These are phyloP conservation scores for Drosophila bunnanda DNA, from an alignment of 2,888 invertebrate genomes.

Conservation along the genomic window DNA sequence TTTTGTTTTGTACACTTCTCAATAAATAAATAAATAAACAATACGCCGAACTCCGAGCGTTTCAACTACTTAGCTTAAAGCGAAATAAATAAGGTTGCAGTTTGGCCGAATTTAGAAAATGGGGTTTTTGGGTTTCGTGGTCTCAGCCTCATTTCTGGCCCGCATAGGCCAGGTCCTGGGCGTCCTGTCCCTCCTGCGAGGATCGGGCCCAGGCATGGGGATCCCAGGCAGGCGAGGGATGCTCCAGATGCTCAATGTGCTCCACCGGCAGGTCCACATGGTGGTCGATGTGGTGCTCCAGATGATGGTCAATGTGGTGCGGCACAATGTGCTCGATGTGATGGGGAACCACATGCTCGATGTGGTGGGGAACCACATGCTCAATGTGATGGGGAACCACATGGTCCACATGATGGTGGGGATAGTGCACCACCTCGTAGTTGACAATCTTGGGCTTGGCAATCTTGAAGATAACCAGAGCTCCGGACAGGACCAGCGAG, in stretches of 20 bases:
- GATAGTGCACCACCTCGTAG: slow-evolving; percentile 94
- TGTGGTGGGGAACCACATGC: slow-evolving; percentile 82
- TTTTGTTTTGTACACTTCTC: slow-evolving; percentile 69
- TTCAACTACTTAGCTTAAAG: slow-evolving; percentile 66
- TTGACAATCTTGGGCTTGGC: slow-evolving; percentile 94
- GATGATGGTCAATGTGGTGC: slow-evolving; percentile 85
- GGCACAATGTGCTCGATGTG: slow-evolving; percentile 81
- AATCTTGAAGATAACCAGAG: slow-evolving; percentile 93
- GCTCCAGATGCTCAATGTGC: slow-evolving; percentile 86
- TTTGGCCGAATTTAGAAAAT: slow-evolving; percentile 45
- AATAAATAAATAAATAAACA: slow-evolving; percentile 74
- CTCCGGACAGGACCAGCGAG: slow-evolving; percentile 93
- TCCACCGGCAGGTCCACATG: slow-evolving; percentile 85
- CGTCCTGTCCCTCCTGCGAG: slow-evolving; percentile 85
- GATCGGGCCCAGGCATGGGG: slow-evolving; percentile 88
- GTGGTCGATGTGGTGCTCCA: slow-evolving; percentile 85
- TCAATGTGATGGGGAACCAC: slow-evolving; percentile 74
- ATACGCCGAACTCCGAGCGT: slow-evolving; percentile 37
- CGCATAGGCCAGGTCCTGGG: slow-evolving; percentile 84
- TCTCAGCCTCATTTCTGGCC: slow-evolving; percentile 78
- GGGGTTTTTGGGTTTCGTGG: slow-evolving; percentile 3
- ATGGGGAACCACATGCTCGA: slow-evolving; percentile 82
- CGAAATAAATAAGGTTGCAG: slow-evolving; percentile 61
- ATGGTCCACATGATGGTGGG: slow-evolving; percentile 87
- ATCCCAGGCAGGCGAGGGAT: slow-evolving; percentile 84